A percentile compares a stretch with the other conserved stretches of the same genome.
Evolutionary conservation across 2,797 vertebrate genomes (phyloP).

Genomic region (Cuniculus paca): DNA sequence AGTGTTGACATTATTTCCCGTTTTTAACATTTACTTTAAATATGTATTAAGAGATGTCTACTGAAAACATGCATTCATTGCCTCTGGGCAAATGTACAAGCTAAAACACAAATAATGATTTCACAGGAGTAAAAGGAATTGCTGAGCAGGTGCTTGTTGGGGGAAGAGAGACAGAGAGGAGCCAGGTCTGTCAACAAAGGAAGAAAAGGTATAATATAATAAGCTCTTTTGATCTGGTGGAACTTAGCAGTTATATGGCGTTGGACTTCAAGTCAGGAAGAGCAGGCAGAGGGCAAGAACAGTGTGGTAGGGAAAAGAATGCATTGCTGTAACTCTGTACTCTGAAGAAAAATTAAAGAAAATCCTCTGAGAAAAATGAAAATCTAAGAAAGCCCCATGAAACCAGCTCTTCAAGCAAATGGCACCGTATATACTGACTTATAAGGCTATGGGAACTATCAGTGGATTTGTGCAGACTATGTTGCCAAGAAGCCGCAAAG

Average conservation of each 20-base stretch:
- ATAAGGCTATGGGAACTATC: neutral
- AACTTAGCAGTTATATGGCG: neutral
- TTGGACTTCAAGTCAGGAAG: neutral
- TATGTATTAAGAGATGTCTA: slow-evolving; percentile 50
- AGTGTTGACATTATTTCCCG: slow-evolving; percentile 62
- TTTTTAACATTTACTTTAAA: slow-evolving; percentile 68
- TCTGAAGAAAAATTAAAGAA: slow-evolving; percentile 12
- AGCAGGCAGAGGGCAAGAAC: neutral
- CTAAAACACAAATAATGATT: slow-evolving; percentile 65
- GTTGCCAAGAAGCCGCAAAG: too few species aligned
- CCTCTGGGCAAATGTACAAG: slow-evolving; percentile 67
- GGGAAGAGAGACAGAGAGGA: neutral
- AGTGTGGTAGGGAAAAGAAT: neutral
- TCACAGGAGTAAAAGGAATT: neutral
- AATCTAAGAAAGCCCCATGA: neutral
- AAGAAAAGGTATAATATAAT: neutral
- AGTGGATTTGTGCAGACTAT: neutral
- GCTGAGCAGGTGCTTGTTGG: neutral
- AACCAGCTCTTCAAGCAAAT: neutral
- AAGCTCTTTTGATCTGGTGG: neutral
- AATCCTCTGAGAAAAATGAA: neutral
- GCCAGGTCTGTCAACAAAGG: neutral
- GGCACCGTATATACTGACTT: neutral
- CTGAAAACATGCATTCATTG: slow-evolving; percentile 17
- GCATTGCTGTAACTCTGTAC: too few species aligned